Evolutionary conservation across 2,113 vertebrate species (phyloP), one percentile per base, ranked within the genome.

Genomic region (Bos javanicus): DNA sequence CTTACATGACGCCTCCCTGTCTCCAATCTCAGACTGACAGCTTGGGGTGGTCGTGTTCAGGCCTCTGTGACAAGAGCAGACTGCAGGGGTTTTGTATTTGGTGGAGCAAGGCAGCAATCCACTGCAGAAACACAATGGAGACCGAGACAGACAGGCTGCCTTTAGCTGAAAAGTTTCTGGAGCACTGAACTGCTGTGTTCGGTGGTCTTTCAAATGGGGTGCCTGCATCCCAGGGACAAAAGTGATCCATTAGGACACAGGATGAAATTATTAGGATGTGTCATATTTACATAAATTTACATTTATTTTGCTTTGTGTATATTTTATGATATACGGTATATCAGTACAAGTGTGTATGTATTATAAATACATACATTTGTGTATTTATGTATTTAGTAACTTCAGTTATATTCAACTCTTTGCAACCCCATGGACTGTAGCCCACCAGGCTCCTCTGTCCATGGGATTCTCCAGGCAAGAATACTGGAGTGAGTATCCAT

Each of bases 1-100:
- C 56, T 52, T 91, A 78, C 74, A 17, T 25, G 95, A 90, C 36
- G 78, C 91, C 97, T 81, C 82, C 57, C 33, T 64, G 91, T 94
- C 93, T 97, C 97, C 71, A 57, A 2, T 30, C 80, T 80, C 84
- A 80, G 56, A 28, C 43, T 26, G 92, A 67, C 87, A n/a, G 3
- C 83, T 87, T n/a, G 86, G 28, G 33, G 30, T 15, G 46, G 60
- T 16, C 1, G 17, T 52, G 39, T 78, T 71, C 43, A 48, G 43
- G 43, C 74, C 60, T 14, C 84, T 39, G 56, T 64, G 26, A 48
- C 59, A 28, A 60, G 48, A 56, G 16, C n/a, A 33, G 78, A 17
- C 39, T 5, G 3, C 12, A 23, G 50, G 16, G 62, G 62, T 67
- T 96, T 67, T 85, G 62, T 43, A 36, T 36, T 48, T 76, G 54